Evolutionary conservation across 2,888 invertebrate genomes (phyloP).

Genomic region (Oasisia sp.): DNA sequence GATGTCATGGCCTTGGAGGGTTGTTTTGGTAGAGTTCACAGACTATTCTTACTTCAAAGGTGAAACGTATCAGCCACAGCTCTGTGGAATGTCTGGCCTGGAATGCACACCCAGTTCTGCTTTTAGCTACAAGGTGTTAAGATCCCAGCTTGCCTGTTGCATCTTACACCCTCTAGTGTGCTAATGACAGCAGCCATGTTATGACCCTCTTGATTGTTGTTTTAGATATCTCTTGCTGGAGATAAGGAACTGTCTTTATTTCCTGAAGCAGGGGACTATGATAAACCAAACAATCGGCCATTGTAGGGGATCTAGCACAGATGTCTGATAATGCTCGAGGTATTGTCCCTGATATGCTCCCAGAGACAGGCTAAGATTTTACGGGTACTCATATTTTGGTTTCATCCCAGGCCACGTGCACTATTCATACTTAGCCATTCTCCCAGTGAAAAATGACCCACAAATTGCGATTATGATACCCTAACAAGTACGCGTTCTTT

Average conservation of each 20-base stretch:
- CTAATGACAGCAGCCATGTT: neutral
- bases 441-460: neutral
- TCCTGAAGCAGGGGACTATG: neutral
- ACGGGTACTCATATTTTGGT: neutral
- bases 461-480: neutral
- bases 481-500: neutral
- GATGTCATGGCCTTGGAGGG: neutral
- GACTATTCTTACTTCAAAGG: neutral
- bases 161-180: neutral
- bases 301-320: neutral
- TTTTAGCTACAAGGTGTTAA: constrained; percentile 10
- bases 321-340: neutral
- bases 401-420: neutral
- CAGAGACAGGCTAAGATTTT: neutral
- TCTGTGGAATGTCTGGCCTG: neutral
- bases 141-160: neutral
- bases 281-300: neutral
- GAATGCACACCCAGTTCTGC: neutral
- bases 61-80: neutral
- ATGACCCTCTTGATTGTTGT: neutral
- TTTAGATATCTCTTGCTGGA: neutral
- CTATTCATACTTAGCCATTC: neutral
- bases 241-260: neutral
- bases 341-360: neutral
- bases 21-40: constrained; percentile 3